phyloP scores from a whole-genome alignment of 2,797 vertebrate genomes.

The Ptychadena robeensis region DNA sequence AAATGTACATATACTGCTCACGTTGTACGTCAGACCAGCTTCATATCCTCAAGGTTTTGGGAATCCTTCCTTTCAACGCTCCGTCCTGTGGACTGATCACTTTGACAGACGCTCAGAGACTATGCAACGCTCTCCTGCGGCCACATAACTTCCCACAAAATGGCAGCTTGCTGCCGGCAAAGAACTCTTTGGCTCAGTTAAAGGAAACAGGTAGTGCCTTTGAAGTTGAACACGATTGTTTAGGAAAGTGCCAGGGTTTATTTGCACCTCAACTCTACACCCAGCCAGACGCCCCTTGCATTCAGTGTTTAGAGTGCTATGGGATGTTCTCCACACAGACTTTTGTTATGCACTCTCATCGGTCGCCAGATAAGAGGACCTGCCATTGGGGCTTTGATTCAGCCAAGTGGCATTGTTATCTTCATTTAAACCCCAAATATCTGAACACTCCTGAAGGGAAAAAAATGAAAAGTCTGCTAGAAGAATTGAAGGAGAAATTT shows the following conservation, averaged over 20 bases:
- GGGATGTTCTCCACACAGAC: conserved; percentile 95
- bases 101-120: conserved; percentile 93
- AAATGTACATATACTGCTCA: conserved; percentile 96
- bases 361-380: conserved; percentile 95
- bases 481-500: conserved; percentile 97
- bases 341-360: conserved; percentile 98
- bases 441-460: conserved; percentile 84
- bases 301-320: conserved; percentile 95
- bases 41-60: conserved; percentile 96
- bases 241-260: conserved; percentile 96
- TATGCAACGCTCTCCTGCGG: conserved; percentile 93
- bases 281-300: conserved; percentile 88
- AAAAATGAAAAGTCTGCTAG: conserved; percentile 85
- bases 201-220: conserved; percentile 92
- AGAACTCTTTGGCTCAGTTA: conserved; percentile 82
- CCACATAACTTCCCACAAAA: conserved; percentile 86
- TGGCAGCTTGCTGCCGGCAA: conserved; percentile 80
- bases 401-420: conserved; percentile 96
- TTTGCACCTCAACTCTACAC: conserved; percentile 94
- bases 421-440: conserved; percentile 93
- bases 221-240: conserved; percentile 95
- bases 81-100: conserved; percentile 97
- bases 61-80: conserved; percentile 95
- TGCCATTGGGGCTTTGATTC: conserved; percentile 99
- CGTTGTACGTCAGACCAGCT: conserved; percentile 94